phyloP scores from a whole-genome alignment of 2,888 invertebrate genomes.

The Amorpha juglandis region DNA sequence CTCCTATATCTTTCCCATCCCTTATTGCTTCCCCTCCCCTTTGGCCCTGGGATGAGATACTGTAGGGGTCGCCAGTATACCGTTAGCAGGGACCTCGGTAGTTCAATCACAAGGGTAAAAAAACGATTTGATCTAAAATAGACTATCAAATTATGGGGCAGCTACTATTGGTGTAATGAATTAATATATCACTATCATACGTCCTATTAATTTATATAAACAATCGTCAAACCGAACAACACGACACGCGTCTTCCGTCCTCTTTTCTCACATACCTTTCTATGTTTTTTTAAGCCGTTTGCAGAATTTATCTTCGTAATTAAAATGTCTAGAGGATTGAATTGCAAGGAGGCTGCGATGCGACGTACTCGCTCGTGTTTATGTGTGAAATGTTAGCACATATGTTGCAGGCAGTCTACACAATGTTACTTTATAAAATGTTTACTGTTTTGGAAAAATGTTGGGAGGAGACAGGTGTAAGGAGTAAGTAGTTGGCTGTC shows the following conservation, averaged over 20 bases:
- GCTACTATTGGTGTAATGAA: too few species aligned
- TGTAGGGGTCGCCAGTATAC: too few species aligned
- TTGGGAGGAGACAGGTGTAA: too few species aligned
- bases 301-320: conserved; percentile 51
- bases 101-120: too few species aligned
- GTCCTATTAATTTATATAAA: background rate
- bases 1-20: too few species aligned
- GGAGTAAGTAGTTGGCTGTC: too few species aligned
- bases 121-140: too few species aligned
- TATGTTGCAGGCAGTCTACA: conserved; percentile 21
- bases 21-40: too few species aligned
- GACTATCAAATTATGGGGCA: too few species aligned
- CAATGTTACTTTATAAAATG: conserved; percentile 13
- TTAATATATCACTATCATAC: too few species aligned
- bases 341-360: conserved; percentile 47
- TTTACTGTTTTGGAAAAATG: background rate
- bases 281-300: conserved; percentile 19
- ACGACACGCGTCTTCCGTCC: background rate
- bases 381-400: conserved; percentile 22
- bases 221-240: background rate
- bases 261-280: conserved; percentile 15
- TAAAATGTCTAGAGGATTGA: conserved; percentile 52
- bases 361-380: conserved; percentile 33
- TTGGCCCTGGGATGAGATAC: too few species aligned
- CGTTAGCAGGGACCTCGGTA: too few species aligned